phyloP scores from a whole-genome alignment of 2,113 vertebrate genomes.

The Tragulus kanchil region DNA sequence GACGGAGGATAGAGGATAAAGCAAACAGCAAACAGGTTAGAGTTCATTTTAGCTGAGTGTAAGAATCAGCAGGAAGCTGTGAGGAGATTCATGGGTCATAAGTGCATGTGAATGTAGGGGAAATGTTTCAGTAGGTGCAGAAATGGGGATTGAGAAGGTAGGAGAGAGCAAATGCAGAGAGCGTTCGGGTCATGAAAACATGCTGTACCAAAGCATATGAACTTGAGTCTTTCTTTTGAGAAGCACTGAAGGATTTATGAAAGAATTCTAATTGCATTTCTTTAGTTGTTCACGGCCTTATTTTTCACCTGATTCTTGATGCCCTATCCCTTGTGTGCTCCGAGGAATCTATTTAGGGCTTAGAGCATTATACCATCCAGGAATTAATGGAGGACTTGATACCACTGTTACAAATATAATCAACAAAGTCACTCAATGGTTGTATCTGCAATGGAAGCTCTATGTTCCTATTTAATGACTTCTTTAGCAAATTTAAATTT shows the following conservation, averaged over 20 bases:
- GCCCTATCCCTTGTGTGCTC: not conserved
- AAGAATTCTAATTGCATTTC: not conserved
- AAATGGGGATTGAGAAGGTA: not conserved
- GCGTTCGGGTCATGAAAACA: not conserved
- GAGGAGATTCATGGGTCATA: not conserved
- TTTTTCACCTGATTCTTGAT: not conserved
- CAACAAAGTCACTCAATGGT: not conserved
- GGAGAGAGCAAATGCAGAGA: not conserved
- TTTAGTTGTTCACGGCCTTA: not conserved
- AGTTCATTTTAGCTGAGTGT: not conserved
- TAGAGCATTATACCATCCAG: not conserved
- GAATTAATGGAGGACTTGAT: not conserved
- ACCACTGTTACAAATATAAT: not conserved
- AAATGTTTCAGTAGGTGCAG: not conserved
- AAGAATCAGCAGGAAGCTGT: not conserved
- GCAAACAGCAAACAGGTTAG: not conserved
- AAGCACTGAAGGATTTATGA: not conserved
- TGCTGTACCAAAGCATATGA: not conserved
- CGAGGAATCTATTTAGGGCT: not conserved
- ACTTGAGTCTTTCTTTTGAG: not conserved
- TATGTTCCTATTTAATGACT: not conserved
- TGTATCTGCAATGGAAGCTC: not conserved
- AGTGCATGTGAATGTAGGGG: not conserved
- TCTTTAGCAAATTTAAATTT: not conserved
- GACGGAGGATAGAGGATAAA: not conserved